These are phyloP conservation scores for Ennomos fuscantarius DNA, from an alignment of 2,888 invertebrate species.

Conservation along the genomic window DNA sequence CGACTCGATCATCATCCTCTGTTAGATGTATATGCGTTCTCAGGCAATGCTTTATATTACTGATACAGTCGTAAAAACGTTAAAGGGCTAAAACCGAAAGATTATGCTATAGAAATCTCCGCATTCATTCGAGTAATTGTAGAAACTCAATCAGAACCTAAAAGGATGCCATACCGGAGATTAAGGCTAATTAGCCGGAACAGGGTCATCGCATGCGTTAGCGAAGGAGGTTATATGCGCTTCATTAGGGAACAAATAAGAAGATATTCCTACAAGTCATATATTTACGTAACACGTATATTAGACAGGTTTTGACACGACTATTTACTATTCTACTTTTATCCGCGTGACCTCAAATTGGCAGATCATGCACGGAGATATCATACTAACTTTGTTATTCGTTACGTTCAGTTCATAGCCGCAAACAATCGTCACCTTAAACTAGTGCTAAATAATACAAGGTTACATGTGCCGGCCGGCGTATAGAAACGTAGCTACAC, in stretches of 20 bases:
- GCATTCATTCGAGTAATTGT: slow-evolving; percentile 15
- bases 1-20: slow-evolving; percentile 45
- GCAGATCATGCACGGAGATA: slow-evolving; percentile 21
- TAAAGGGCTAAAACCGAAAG: neutral
- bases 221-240: slow-evolving; percentile 49
- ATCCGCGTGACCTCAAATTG: slow-evolving; percentile 23
- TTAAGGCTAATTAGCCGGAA: slow-evolving; percentile 45
- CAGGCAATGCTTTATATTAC: neutral
- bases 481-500: slow-evolving; percentile 47
- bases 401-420: slow-evolving; percentile 15
- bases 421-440: slow-evolving; percentile 46
- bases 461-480: slow-evolving; percentile 40
- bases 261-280: slow-evolving; percentile 23
- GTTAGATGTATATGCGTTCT: slow-evolving; percentile 24
- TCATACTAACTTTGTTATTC: slow-evolving; percentile 20
- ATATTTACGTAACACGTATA: neutral
- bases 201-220: slow-evolving; percentile 44
- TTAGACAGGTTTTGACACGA: neutral
- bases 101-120: slow-evolving; percentile 3
- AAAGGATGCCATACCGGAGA: slow-evolving; percentile 32
- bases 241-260: slow-evolving; percentile 41
- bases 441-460: slow-evolving; percentile 47
- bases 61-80: neutral
- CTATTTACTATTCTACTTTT: slow-evolving; percentile 1
- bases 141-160: slow-evolving; percentile 23